Evolutionary conservation across 1,140 invertebrate genomes (phyloP), one percentile per base, ranked within the genome.

Genomic region (Drosophila dunni): DNA sequence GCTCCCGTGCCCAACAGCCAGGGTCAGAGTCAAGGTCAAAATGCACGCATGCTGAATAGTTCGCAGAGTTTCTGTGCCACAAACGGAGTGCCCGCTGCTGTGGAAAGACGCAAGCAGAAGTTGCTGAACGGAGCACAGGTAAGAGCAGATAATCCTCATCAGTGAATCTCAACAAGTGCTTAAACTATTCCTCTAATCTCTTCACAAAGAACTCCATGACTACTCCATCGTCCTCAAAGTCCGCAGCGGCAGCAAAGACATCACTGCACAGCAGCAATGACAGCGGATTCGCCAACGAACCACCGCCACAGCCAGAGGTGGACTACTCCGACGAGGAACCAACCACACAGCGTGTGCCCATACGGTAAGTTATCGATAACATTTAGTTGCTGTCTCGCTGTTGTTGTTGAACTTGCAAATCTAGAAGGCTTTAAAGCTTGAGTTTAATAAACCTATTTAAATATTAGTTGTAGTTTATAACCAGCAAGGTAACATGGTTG

Each of bases 271-370:
- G 96, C 91, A 97, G 97, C 89, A 98, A 97, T 92, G 97, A 98
- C 93, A 97, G 97, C 80, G 97, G 97, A 24, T 97, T 98, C 90
- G 97, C 96, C 83, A 98, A 97, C 84, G 97, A 91, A 58, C 96
- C 96, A 8, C 96, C 97, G 3, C 96, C 96, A 17, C 96, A 97
- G 83, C 97, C 97, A 0, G 97, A 97, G 93, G 95, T 97, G 70
- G 97, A 97, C 92, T 97, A 97, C 92, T 97, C 96, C 44, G 97
- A 98, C 88, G 97, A 97, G 92, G 97, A 98, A 81, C 95, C 95
- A 72, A 91, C 94, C 73, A 76, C 82, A 29, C 93, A 94, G 60
- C 94, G 95, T 74, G 93, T 95, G 50, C 94, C 95, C 51, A 95
- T 95, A 92, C 96, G 96, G 96, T 97, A 94, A 93, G 93, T 90